Conservation (phyloP, 2,113 vertebrate species). For the Strix aluco region DNA sequence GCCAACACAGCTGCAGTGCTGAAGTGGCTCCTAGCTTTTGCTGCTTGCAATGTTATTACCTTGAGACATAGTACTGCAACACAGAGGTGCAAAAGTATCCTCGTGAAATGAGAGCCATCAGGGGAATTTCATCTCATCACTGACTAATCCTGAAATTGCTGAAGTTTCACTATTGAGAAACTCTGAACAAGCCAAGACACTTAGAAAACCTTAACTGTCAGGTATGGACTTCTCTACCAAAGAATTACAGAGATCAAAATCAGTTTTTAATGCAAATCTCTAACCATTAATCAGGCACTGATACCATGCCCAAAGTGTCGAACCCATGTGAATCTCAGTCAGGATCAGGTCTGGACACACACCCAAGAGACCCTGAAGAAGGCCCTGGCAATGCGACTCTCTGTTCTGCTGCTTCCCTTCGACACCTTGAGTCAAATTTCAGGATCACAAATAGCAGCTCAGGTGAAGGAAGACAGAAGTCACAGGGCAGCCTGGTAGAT, state of each 20-base stretch:
- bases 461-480: background rate
- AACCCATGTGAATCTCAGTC: background rate
- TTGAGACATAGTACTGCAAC: background rate
- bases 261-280: background rate
- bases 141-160: background rate
- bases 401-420: background rate
- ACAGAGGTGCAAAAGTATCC: background rate
- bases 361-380: background rate
- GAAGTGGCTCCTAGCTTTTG: background rate
- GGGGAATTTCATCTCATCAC: background rate
- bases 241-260: background rate
- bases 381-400: background rate
- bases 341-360: background rate
- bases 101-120: background rate
- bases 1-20: background rate
- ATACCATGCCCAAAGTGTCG: background rate
- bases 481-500: background rate
- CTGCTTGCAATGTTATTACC: background rate
- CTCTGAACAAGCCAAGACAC: background rate
- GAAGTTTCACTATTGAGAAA: background rate
- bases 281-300: background rate
- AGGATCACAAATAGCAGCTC: background rate
- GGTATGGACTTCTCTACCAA: background rate
- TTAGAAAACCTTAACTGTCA: background rate
- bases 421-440: background rate